phyloP scores from a whole-genome alignment of 2,888 invertebrate species.

The Drosophila acutilabella region DNA sequence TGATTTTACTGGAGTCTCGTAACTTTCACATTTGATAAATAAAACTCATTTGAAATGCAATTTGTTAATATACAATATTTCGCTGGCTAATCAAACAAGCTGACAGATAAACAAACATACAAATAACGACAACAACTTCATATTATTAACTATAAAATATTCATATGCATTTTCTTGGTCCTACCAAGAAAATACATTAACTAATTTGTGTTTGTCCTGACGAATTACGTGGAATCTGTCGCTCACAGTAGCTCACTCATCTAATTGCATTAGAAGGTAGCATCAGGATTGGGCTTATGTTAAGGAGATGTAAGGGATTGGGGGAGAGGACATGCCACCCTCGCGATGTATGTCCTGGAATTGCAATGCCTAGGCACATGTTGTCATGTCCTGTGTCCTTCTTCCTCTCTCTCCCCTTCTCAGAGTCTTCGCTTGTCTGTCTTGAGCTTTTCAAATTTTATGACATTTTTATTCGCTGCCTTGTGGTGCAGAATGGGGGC shows the following conservation, averaged over 20 bases:
- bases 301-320: not conserved
- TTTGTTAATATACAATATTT: conserved; percentile 41
- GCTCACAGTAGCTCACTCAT: conserved; percentile 56
- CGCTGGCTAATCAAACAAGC: conserved; percentile 36
- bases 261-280: conserved; percentile 65
- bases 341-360: conserved; percentile 47
- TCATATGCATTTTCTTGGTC: conserved; percentile 64
- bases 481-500: conserved; percentile 7
- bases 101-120: conserved; percentile 36
- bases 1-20: not conserved
- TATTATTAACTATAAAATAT: conserved; percentile 72
- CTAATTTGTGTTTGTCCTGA: conserved; percentile 61
- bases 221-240: conserved; percentile 42
- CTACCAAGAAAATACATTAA: conserved; percentile 70
- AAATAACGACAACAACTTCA: conserved; percentile 12
- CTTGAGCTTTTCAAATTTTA: conserved; percentile 77
- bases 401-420: conserved; percentile 13
- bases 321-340: conserved; percentile 40
- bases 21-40: not conserved
- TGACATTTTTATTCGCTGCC: conserved; percentile 76
- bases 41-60: conserved; percentile 21
- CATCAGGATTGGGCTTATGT: conserved; percentile 15
- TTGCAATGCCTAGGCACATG: conserved; percentile 70
- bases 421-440: conserved; percentile 50
- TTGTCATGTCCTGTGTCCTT: conserved; percentile 47